Evolutionary conservation across 2,113 vertebrate species (phyloP).

Genomic region (Beaufortia kweichowensis): DNA sequence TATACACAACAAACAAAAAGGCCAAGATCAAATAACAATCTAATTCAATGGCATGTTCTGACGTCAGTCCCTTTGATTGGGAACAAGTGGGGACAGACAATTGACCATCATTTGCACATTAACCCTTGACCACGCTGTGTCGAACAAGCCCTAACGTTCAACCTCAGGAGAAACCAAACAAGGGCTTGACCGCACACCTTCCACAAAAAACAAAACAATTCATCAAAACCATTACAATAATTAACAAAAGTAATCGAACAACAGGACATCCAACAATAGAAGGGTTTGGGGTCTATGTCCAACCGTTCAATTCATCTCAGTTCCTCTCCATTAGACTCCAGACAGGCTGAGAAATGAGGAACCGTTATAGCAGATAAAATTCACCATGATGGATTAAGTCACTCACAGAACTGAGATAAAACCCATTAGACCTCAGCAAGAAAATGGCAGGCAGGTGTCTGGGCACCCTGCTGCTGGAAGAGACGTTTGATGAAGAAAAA

Average conservation of each 20-base stretch:
- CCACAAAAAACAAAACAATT: not conserved
- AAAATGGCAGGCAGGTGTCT: slow-evolving; percentile 48
- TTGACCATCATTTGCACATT: slow-evolving; percentile 30
- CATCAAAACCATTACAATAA: slow-evolving; percentile 13
- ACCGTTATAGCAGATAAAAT: slow-evolving; percentile 57
- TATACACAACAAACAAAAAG: slow-evolving; percentile 33
- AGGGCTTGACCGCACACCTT: not conserved
- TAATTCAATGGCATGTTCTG: slow-evolving; percentile 35
- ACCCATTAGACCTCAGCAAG: slow-evolving; percentile 48
- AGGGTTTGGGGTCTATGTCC: slow-evolving; percentile 32
- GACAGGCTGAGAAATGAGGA: slow-evolving; percentile 56
- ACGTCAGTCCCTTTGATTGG: slow-evolving; percentile 23
- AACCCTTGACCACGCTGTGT: not conserved
- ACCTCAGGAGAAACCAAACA: not conserved
- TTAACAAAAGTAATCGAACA: slow-evolving; percentile 20
- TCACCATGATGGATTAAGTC: slow-evolving; percentile 52
- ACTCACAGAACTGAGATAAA: slow-evolving; percentile 51
- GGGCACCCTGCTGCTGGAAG: not conserved
- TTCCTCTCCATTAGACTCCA: slow-evolving; percentile 58
- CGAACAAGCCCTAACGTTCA: not conserved
- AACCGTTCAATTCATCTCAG: slow-evolving; percentile 54
- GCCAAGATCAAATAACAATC: slow-evolving; percentile 24
- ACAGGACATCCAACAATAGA: slow-evolving; percentile 39
- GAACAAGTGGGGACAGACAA: slow-evolving; percentile 26
- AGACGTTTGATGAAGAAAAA: not conserved